Percentiles rank a stretch among this genome's conserved stretches.
phyloP scores from a whole-genome alignment of 2,113 vertebrate species.

The Uropsilus gracilis region DNA sequence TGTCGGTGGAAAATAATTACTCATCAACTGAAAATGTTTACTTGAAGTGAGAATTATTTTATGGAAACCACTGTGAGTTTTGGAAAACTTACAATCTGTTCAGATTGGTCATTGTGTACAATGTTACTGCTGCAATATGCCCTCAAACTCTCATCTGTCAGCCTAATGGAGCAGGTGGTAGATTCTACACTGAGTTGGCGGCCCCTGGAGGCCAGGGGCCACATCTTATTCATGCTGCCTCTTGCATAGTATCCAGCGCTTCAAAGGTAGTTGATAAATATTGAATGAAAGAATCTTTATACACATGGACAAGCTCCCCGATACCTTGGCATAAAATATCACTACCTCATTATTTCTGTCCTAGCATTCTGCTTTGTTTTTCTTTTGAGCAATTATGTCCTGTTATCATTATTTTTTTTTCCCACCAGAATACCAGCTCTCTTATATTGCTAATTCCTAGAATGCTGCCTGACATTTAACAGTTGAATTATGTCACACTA shows the following conservation, averaged over 20 bases:
- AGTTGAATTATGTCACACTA: background rate
- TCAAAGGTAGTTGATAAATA: slow-evolving; percentile 48
- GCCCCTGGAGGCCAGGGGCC: slow-evolving; percentile 47
- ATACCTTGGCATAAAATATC: background rate
- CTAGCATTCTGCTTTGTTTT: slow-evolving; percentile 2
- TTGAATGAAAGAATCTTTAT: slow-evolving; percentile 7
- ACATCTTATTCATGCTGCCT: slow-evolving; percentile 23
- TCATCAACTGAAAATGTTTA: slow-evolving; percentile 77
- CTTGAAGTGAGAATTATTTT: slow-evolving; percentile 77
- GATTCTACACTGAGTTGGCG: slow-evolving; percentile 48
- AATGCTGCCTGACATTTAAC: background rate
- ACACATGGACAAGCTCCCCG: background rate
- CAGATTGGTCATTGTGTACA: slow-evolving; percentile 60
- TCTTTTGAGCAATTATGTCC: background rate
- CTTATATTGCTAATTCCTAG: background rate
- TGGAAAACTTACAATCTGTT: slow-evolving; percentile 75
- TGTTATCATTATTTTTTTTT: background rate
- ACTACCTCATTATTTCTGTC: background rate
- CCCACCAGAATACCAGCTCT: background rate
- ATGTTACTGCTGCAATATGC: slow-evolving; percentile 37
- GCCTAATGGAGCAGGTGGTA: slow-evolving; percentile 59
- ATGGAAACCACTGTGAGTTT: slow-evolving; percentile 70
- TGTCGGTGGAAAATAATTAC: slow-evolving; percentile 69
- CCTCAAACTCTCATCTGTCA: slow-evolving; percentile 66
- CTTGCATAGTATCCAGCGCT: background rate